Base-by-base conservation (phyloP, 2,888 invertebrate species). In the Dinocampus coccinellae region DNA sequence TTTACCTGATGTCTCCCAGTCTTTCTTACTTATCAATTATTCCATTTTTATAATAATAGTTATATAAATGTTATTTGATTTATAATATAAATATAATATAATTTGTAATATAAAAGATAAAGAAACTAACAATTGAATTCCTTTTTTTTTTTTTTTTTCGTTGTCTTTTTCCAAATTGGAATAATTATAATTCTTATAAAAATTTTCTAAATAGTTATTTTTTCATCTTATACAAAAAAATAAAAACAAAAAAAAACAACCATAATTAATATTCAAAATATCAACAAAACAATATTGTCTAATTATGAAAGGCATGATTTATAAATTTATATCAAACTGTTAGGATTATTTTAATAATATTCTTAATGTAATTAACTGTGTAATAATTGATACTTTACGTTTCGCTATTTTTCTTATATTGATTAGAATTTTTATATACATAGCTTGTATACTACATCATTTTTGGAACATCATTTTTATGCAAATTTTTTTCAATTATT, bases 1-100 rank as follows among this genome's bases (percentile, higher is more conserved):
- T 58, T 67, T 29, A 67, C 22, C n/a, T 60, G 33, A 67, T 60
- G 36, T 13, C 47, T 58, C 47, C 29, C 58, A 67, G 67, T 67
- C 67, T 67, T 67, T 33, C 6, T n/a, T n/a, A n/a, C 3, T 47
- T 47, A 47, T 47, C 42, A 42, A 42, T 16, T 16, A 3, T 42
- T 13, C 4, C n/a, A 13, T 13, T n/a, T 16, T 16, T n/a, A 11
- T 36, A 13, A 47, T 47, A 47, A 47, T 47, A 47, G 1, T 47
- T n/a, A 47, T 47, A 47, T 3, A n/a, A 16, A n/a, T 39, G 2
- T n/a, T 39, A 39, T 39, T 7, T 9, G 11, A 34, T 34, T 34
- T 10, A 64, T 16, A 20, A 34, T 52, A 47, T 33, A 34, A 7
- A 34, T 64, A 13, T 29, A 53, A 33, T 34, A 53, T n/a, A n/a